A percentile compares a stretch with the other conserved stretches of the same genome.
These are phyloP conservation scores for Lasioglossum pauxillum DNA, from an alignment of 2,888 invertebrate species.

Conservation along the genomic window DNA sequence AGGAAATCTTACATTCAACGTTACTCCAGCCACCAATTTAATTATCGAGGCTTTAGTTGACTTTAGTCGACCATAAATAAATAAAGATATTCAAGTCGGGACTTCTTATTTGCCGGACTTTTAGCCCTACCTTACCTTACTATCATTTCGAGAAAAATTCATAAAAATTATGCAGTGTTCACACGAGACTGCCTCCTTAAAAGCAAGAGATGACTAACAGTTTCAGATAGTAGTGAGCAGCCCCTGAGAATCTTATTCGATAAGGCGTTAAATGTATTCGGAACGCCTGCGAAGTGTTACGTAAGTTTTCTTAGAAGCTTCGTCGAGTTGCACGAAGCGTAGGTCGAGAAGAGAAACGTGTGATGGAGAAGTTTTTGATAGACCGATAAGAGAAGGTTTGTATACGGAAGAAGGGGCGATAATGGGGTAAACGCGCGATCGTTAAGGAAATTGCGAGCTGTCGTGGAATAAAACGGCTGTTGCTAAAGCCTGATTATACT, in stretches of 20 bases:
- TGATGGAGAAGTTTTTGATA: slow-evolving; percentile 9
- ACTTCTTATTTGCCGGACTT: too few relatives aligned
- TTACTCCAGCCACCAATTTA: too few relatives aligned
- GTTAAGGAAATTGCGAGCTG: slow-evolving; percentile 5
- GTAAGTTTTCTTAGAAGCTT: slow-evolving; percentile 27
- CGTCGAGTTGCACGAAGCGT: slow-evolving; percentile 2
- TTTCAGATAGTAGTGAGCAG: not conserved
- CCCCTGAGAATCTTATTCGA: not conserved
- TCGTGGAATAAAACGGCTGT: slow-evolving; percentile 16
- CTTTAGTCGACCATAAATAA: not conserved
- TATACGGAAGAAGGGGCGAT: slow-evolving; percentile 16
- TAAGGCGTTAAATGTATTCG: slow-evolving; percentile 14
- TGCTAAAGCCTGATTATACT: slow-evolving; percentile 5
- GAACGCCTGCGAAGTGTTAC: slow-evolving; percentile 10
- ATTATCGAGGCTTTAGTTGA: not conserved
- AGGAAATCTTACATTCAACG: too few relatives aligned
- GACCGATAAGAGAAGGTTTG: slow-evolving; percentile 18
- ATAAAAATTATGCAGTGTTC: not conserved
- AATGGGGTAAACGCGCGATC: slow-evolving; percentile 4
- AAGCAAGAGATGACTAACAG: not conserved
- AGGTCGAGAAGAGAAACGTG: slow-evolving; percentile 12
- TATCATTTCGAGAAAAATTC: not conserved
- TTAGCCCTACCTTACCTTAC: not conserved
- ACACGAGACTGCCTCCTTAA: not conserved
- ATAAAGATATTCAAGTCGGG: not conserved